These are phyloP conservation scores for Periplaneta americana DNA, from an alignment of 1,140 invertebrate species.

Conservation along the genomic window DNA sequence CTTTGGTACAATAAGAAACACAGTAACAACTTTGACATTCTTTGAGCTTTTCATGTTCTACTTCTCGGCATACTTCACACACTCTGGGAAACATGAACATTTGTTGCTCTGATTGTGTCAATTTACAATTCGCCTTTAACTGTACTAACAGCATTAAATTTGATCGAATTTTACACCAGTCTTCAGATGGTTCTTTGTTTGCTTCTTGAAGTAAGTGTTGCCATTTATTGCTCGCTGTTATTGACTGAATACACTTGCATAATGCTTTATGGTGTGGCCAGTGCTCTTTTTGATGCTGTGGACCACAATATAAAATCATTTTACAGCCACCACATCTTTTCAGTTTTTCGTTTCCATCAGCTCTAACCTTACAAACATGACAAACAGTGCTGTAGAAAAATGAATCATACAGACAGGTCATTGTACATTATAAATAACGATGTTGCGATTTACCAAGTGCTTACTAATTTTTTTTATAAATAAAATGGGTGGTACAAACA, in stretches of 20 bases:
- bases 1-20: constrained; percentile 8
- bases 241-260: constrained; percentile 10
- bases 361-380: constrained; percentile 14
- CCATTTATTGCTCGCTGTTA: background rate
- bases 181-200: background rate
- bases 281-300: constrained; percentile 9
- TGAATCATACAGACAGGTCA: background rate
- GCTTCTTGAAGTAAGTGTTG: background rate
- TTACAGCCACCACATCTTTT: constrained; percentile 15
- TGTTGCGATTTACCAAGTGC: too few relatives aligned
- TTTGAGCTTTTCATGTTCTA: background rate
- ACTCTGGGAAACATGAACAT: constrained; percentile 17
- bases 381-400: constrained; percentile 15
- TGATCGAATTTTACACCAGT: constrained; percentile 2
- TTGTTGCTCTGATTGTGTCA: constrained; percentile 8
- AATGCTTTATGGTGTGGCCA: constrained; percentile 6
- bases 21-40: constrained; percentile 2
- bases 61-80: constrained; percentile 5
- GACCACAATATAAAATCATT: constrained; percentile 14
- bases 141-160: constrained; percentile 10
- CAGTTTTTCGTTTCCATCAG: background rate
- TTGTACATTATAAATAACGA: too few relatives aligned
- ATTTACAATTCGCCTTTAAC: background rate
- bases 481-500: too few relatives aligned
- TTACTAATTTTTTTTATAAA: too few relatives aligned